Evolutionary conservation across 2,888 invertebrate genomes (phyloP).

Genomic region (Philonicus albiceps): DNA sequence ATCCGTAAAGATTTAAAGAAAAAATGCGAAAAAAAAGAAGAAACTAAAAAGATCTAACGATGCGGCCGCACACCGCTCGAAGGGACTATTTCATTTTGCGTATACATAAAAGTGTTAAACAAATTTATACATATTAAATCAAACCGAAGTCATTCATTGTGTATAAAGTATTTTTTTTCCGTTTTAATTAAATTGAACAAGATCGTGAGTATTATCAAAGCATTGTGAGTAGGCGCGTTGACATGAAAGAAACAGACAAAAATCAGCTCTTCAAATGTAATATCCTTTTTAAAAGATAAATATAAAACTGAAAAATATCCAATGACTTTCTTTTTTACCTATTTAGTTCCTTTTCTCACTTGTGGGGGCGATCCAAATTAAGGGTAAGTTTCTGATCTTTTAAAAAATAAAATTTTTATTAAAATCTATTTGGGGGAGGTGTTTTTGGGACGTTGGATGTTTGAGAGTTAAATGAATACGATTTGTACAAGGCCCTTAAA

Average conservation of each 20-base stretch:
- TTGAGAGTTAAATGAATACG: too few relatives aligned
- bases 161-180: conserved; percentile 30
- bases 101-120: conserved; percentile 2
- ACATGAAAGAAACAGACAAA: conserved; percentile 16
- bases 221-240: background rate
- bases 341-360: background rate
- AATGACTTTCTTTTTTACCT: background rate
- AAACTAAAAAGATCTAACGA: background rate
- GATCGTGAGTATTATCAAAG: background rate
- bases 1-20: background rate
- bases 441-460: too few relatives aligned
- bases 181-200: conserved; percentile 16
- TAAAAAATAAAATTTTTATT: too few relatives aligned
- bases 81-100: conserved; percentile 12
- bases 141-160: conserved; percentile 23
- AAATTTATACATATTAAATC: conserved; percentile 27
- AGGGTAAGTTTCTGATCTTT: too few relatives aligned
- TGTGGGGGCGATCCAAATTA: background rate
- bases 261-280: conserved; percentile 33
- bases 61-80: background rate
- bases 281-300: conserved; percentile 40
- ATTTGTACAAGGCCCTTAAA: too few relatives aligned
- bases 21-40: background rate
- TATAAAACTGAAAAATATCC: conserved; percentile 26
- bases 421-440: too few relatives aligned